Percentiles rank a stretch among this genome's conserved stretches.
These are phyloP conservation scores for Falcaria lacertinaria DNA, from an alignment of 2,888 invertebrate species.

Conservation along the genomic window DNA sequence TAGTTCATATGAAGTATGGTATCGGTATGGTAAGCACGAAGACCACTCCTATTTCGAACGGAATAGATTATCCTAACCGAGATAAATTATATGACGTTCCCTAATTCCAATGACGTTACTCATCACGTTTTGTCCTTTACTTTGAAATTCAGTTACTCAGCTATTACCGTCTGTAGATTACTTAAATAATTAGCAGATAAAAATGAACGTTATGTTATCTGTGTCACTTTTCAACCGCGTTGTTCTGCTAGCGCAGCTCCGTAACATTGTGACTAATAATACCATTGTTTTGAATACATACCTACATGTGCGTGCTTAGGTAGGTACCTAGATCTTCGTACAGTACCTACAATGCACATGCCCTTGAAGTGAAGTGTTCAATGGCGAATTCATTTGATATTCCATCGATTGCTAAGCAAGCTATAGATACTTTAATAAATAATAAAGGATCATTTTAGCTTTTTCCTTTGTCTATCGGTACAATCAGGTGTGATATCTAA, in stretches of 20 bases:
- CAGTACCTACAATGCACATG: conserved; percentile 6
- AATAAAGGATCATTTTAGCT: no score
- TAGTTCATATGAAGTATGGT: conserved; percentile 15
- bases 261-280: not conserved
- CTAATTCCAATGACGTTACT: no score
- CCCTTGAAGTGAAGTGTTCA: conserved; percentile 31
- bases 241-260: not conserved
- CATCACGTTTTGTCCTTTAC: no score
- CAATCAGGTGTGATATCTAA: no score
- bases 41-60: conserved; percentile 17
- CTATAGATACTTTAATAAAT: no score
- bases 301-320: not conserved
- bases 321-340: not conserved
- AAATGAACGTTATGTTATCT: not conserved
- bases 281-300: not conserved
- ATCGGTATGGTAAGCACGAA: conserved; percentile 20
- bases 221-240: not conserved
- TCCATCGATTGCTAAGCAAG: conserved; percentile 25
- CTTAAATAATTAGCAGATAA: not conserved
- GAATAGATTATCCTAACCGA: conserved; percentile 1
- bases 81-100: no score
- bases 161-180: not conserved
- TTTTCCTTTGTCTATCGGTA: no score
- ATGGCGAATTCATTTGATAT: conserved; percentile 25
- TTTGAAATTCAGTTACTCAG: no score